A percentile compares a stretch with the other conserved stretches of the same genome.
Conservation (phyloP, 2,888 invertebrate species). For the Cephalotes varians region DNA sequence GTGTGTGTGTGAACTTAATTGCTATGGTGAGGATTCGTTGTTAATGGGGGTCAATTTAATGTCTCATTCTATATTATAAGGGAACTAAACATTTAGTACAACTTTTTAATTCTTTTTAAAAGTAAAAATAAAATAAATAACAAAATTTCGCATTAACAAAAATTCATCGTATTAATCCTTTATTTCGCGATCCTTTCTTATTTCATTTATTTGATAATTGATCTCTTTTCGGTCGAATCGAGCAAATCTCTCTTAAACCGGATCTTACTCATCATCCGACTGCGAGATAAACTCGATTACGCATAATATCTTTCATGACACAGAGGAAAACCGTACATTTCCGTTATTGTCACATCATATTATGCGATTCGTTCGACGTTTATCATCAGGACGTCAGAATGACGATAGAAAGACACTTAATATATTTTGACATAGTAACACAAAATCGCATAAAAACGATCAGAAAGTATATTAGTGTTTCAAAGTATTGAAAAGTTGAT, state of each 20-base stretch:
- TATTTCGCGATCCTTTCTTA: background rate
- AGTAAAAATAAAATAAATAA: background rate
- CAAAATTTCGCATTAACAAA: background rate
- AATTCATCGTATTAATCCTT: background rate
- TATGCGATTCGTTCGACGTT: slow-evolving; percentile 10
- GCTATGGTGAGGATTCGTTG: too few species aligned
- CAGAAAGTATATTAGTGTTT: background rate
- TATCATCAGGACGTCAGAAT: background rate
- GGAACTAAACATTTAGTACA: background rate
- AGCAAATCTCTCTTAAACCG: background rate
- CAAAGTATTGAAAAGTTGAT: slow-evolving; percentile 17
- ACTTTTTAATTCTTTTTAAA: background rate
- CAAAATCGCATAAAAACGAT: background rate
- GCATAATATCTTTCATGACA: background rate
- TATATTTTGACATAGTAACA: background rate
- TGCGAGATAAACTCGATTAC: slow-evolving; percentile 11
- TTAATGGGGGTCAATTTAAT: too few species aligned
- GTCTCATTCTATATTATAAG: too few species aligned
- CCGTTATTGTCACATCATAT: background rate
- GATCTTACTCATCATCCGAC: slow-evolving; percentile 44
- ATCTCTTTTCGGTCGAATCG: background rate
- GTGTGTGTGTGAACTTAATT: too few species aligned
- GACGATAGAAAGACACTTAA: background rate
- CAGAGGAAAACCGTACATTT: background rate
- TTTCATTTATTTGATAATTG: background rate